Conservation (phyloP, 2,888 invertebrate genomes). For the Carterocephalus palaemon region DNA sequence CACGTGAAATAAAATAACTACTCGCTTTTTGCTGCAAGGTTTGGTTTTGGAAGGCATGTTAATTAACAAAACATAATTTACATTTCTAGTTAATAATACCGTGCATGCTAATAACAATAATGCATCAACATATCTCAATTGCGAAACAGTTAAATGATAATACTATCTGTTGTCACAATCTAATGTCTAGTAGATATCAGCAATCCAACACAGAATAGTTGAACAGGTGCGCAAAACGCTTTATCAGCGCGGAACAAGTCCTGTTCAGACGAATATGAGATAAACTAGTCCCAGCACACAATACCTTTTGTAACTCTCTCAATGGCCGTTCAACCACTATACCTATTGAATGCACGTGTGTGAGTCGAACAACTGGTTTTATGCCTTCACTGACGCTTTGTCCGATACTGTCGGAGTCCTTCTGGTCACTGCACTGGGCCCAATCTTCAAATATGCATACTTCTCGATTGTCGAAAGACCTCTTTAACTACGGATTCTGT, state of each 20-base stretch:
- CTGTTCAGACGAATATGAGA: slow-evolving; percentile 56
- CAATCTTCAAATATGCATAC: slow-evolving; percentile 46
- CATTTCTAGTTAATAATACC: too few relatives aligned
- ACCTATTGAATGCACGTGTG: slow-evolving; percentile 34
- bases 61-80: too few relatives aligned
- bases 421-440: slow-evolving; percentile 47
- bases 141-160: slow-evolving; percentile 17
- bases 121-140: slow-evolving; percentile 16
- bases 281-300: slow-evolving; percentile 64
- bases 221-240: slow-evolving; percentile 38
- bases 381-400: slow-evolving; percentile 57
- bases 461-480: slow-evolving; percentile 41
- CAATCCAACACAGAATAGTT: slow-evolving; percentile 21
- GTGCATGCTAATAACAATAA: too few relatives aligned
- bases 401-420: slow-evolving; percentile 48
- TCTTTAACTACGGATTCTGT: slow-evolving; percentile 34
- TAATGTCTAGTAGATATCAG: too few relatives aligned
- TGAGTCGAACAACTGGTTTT: slow-evolving; percentile 54
- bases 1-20: too few relatives aligned
- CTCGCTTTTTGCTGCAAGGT: too few relatives aligned
- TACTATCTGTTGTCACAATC: slow-evolving; percentile 23
- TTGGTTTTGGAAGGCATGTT: too few relatives aligned
- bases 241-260: slow-evolving; percentile 70
- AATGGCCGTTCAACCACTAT: slow-evolving; percentile 48
- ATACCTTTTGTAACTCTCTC: slow-evolving; percentile 69